Evolutionary conservation across 2,797 vertebrate genomes (phyloP).

Genomic region (Chrysocyon brachyurus): DNA sequence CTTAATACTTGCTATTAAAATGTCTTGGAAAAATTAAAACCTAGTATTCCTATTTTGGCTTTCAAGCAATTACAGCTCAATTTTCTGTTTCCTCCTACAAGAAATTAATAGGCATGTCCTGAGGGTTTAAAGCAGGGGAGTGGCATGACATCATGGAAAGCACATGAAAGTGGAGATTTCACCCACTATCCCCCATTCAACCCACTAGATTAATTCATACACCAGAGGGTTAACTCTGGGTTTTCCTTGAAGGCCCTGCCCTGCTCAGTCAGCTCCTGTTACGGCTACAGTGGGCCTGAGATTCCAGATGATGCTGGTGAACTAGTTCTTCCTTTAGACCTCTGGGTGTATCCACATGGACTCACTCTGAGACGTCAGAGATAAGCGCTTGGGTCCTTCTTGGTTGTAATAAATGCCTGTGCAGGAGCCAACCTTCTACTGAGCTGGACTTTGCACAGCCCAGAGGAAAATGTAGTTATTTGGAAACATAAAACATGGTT

Average conservation of each 20-base stretch:
- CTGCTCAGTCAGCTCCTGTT: rapidly evolving
- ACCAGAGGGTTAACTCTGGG: background rate
- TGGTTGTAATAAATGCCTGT: background rate
- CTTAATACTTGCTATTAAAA: background rate
- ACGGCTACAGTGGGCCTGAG: rapidly evolving
- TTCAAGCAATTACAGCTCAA: background rate
- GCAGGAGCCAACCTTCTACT: background rate
- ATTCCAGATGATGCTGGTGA: rapidly evolving
- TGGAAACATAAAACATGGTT: background rate
- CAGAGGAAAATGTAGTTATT: background rate
- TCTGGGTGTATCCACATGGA: rapidly evolving
- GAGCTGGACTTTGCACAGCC: background rate
- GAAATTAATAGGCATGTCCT: background rate
- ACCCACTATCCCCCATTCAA: rapidly evolving
- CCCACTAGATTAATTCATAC: background rate
- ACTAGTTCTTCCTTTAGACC: rapidly evolving
- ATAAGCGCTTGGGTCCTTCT: background rate
- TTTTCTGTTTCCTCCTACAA: background rate
- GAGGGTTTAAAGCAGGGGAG: too few species aligned
- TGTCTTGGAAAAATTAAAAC: background rate
- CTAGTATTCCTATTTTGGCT: background rate
- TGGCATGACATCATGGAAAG: background rate
- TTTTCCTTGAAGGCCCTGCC: background rate
- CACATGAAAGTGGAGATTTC: background rate
- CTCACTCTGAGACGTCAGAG: background rate